phyloP scores from a whole-genome alignment of 2,113 vertebrate genomes.

The Micronycteris hirsuta region DNA sequence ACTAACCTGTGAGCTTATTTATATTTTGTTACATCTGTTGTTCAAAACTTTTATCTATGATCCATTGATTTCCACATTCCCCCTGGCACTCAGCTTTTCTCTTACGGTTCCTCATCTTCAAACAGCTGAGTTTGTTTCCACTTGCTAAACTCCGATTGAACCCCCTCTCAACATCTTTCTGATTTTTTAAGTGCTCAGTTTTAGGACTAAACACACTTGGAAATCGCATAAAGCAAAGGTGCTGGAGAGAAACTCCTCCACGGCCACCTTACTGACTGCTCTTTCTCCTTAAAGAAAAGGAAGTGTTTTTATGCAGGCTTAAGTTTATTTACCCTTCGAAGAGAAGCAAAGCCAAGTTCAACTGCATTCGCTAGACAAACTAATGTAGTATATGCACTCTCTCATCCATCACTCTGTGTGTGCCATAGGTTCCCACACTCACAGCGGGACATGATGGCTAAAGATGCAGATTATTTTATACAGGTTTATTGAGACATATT shows the following conservation, averaged over 20 bases:
- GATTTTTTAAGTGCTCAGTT: neutral
- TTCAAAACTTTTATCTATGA: neutral
- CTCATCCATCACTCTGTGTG: neutral
- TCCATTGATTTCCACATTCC: neutral
- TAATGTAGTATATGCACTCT: neutral
- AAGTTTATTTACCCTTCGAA: neutral
- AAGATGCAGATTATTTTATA: neutral
- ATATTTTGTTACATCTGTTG: neutral
- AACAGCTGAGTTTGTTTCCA: neutral
- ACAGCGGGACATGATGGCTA: neutral
- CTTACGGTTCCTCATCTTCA: neutral
- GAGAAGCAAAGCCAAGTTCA: neutral
- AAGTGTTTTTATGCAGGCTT: neutral
- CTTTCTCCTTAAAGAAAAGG: neutral
- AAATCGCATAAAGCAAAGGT: neutral
- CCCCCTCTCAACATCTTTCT: neutral
- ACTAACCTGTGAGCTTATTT: neutral
- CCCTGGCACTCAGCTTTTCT: neutral
- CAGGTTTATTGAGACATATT: neutral
- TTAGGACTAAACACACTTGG: neutral
- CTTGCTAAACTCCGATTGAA: neutral
- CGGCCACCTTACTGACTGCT: neutral
- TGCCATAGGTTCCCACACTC: neutral
- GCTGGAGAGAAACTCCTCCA: neutral
- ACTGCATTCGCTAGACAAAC: neutral